Conservation (phyloP, 2,888 invertebrate species). For the Dasypolia templi region DNA sequence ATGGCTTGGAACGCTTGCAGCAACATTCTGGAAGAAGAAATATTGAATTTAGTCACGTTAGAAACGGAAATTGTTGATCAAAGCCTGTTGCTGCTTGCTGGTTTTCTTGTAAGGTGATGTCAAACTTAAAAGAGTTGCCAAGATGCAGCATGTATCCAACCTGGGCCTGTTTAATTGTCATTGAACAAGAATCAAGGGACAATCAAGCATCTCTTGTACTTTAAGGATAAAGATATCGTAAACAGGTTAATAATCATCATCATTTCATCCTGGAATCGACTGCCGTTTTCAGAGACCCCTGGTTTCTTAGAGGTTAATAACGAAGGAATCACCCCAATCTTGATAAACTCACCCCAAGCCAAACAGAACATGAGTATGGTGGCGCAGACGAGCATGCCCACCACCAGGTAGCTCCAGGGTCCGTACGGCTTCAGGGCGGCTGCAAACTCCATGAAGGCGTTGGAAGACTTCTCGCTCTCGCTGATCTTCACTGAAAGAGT, state of each 20-base stretch:
- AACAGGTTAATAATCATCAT: background rate
- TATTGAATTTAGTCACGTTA: background rate
- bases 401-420: conserved; percentile 93
- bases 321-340: background rate
- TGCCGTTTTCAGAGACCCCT: background rate
- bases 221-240: too few species aligned
- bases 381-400: conserved; percentile 93
- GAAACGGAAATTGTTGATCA: background rate
- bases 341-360: conserved; percentile 90
- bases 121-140: too few species aligned
- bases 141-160: too few species aligned
- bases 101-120: too few species aligned
- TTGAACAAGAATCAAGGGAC: too few species aligned
- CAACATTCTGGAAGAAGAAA: conserved; percentile 86
- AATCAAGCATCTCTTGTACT: too few species aligned
- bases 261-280: background rate
- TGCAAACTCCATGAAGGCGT: conserved; percentile 87
- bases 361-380: conserved; percentile 93
- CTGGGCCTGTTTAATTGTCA: too few species aligned
- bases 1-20: conserved; percentile 87
- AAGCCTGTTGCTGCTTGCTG: background rate
- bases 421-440: conserved; percentile 93
- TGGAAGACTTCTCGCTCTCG: conserved; percentile 84
- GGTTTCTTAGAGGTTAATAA: background rate
- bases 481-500: conserved; percentile 87